Conservation (phyloP, 1,140 invertebrate genomes). For the Drosophila persimilis region DNA sequence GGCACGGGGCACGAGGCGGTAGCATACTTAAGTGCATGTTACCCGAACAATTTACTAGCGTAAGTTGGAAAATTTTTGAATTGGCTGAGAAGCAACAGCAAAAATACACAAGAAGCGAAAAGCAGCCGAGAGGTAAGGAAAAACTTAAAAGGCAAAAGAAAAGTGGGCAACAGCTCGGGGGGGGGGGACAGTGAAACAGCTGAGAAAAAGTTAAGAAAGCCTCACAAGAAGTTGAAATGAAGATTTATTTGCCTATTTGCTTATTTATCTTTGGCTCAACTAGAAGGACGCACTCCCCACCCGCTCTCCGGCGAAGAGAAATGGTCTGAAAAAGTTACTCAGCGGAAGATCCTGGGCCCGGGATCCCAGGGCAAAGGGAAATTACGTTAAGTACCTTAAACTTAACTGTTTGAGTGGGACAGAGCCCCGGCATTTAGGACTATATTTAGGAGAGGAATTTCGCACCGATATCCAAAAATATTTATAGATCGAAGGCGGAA, state of each 20-base stretch:
- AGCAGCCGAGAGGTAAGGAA: conserved; percentile 5
- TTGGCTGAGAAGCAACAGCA: conserved; percentile 51
- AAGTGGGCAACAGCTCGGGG: background rate
- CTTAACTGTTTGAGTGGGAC: conserved; percentile 45
- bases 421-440: background rate
- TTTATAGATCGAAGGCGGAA: too few relatives aligned
- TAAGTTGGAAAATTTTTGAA: conserved; percentile 76
- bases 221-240: conserved; percentile 76
- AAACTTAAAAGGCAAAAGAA: conserved; percentile 26
- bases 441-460: too few relatives aligned
- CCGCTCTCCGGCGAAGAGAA: background rate
- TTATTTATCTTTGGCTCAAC: conserved; percentile 76
- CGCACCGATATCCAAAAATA: too few relatives aligned
- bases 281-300: conserved; percentile 8
- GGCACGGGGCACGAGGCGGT: background rate
- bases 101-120: background rate
- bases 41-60: conserved; percentile 79
- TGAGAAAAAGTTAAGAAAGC: conserved; percentile 61
- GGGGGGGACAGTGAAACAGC: conserved; percentile 18
- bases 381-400: conserved; percentile 68
- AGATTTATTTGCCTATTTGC: conserved; percentile 80
- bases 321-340: conserved; percentile 19
- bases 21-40: conserved; percentile 76
- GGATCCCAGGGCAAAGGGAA: conserved; percentile 37
- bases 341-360: background rate